These are phyloP conservation scores for Latrodectus hesperus DNA, from an alignment of 2,888 invertebrate genomes.

Conservation along the genomic window DNA sequence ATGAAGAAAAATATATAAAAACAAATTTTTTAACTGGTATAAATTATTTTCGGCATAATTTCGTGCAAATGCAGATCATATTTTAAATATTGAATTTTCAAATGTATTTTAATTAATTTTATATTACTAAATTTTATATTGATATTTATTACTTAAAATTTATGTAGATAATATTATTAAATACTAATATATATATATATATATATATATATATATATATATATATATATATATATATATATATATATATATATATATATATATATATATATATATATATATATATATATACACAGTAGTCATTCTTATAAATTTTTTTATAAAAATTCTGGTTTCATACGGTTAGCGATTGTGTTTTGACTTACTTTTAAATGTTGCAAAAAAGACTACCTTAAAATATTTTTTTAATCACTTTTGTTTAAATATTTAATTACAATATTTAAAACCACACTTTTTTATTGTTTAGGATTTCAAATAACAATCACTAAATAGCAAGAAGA, in stretches of 20 bases:
- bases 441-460: too few species aligned
- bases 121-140: too few species aligned
- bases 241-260: background rate
- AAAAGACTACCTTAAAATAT: background rate
- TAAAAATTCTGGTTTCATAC: background rate
- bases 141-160: background rate
- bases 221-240: background rate
- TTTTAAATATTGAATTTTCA: too few species aligned
- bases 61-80: too few species aligned
- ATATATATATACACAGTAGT: background rate
- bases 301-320: background rate
- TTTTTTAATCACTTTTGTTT: background rate
- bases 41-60: too few species aligned
- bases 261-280: background rate
- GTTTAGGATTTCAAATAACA: too few species aligned
- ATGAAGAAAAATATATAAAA: too few species aligned
- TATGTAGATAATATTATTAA: background rate
- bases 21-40: too few species aligned
- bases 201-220: constrained; percentile 1
- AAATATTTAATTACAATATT: too few species aligned
- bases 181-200: background rate
- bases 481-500: too few species aligned
- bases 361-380: background rate
- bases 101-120: too few species aligned
- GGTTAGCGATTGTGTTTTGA: background rate